These are phyloP conservation scores for Griposia aprilina DNA, from an alignment of 2,888 invertebrate genomes.

Conservation along the genomic window DNA sequence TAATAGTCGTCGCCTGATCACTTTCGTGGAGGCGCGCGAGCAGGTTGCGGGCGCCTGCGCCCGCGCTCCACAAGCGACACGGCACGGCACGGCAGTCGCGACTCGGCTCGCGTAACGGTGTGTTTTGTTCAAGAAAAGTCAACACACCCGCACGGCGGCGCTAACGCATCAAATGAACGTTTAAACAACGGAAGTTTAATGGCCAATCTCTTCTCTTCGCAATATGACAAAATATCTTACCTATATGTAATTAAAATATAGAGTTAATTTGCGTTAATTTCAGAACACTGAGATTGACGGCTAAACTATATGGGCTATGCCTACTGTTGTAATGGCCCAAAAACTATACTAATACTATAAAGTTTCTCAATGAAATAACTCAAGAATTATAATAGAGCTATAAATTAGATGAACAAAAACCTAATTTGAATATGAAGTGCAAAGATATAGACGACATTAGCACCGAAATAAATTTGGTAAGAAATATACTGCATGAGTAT, in stretches of 20 bases:
- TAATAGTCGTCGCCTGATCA: slow-evolving; percentile 64
- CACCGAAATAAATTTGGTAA: slow-evolving; percentile 18
- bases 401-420: slow-evolving; percentile 49
- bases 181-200: slow-evolving; percentile 62
- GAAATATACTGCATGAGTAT: slow-evolving; percentile 1
- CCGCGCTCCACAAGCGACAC: slow-evolving; percentile 45
- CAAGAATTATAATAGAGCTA: slow-evolving; percentile 40
- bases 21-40: slow-evolving; percentile 74
- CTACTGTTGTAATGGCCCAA: slow-evolving; percentile 11
- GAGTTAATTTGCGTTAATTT: background rate
- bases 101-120: slow-evolving; percentile 74
- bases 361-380: slow-evolving; percentile 42
- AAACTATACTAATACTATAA: slow-evolving; percentile 8
- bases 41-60: slow-evolving; percentile 68
- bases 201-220: slow-evolving; percentile 48
- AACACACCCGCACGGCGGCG: slow-evolving; percentile 51
- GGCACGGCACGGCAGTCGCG: slow-evolving; percentile 40
- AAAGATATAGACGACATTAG: slow-evolving; percentile 33
- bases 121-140: slow-evolving; percentile 79
- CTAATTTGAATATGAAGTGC: slow-evolving; percentile 38
- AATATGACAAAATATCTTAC: slow-evolving; percentile 27
- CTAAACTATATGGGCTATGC: background rate
- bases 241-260: background rate
- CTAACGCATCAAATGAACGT: slow-evolving; percentile 56
- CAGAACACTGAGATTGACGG: background rate